Evolutionary conservation across 2,888 invertebrate species (phyloP).

Genomic region (Cheilosia grossa): DNA sequence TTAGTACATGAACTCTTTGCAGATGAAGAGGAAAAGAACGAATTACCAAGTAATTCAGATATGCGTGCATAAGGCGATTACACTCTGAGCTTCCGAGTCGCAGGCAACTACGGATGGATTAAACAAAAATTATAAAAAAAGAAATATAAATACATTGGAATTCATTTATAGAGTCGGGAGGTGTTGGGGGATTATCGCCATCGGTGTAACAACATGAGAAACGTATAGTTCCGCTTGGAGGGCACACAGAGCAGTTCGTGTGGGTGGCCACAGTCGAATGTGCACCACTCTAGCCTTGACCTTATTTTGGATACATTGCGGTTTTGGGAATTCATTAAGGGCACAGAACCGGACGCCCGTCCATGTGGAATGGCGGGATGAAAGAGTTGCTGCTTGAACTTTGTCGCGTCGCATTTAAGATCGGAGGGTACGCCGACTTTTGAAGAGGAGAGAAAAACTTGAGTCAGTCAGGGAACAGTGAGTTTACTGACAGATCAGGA

Average conservation of each 20-base stretch:
- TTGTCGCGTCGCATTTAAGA: too few species aligned
- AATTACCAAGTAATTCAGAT: constrained; percentile 1
- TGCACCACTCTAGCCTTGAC: constrained; percentile 1
- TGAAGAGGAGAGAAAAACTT: too few species aligned
- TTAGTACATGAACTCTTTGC: constrained; percentile 26
- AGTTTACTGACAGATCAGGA: too few species aligned
- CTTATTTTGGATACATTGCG: neutral
- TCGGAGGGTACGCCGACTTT: too few species aligned
- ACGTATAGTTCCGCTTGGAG: constrained; percentile 6
- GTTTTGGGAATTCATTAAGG: too few species aligned
- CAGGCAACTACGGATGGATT: neutral
- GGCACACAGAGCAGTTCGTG: neutral
- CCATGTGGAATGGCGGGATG: too few species aligned
- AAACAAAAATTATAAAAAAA: neutral
- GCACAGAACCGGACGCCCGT: too few species aligned
- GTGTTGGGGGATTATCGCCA: neutral
- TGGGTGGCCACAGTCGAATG: constrained; percentile 6
- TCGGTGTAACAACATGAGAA: neutral
- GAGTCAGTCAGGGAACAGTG: too few species aligned
- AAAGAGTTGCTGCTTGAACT: too few species aligned
- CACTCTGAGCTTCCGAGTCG: constrained; percentile 15
- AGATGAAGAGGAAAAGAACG: neutral
- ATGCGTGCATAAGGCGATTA: constrained; percentile 17
- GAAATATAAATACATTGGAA: constrained; percentile 4
- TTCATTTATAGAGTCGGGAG: constrained; percentile 2